Evolutionary conservation across 2,797 vertebrate genomes (phyloP), one percentile per base, ranked within the genome.

Genomic region (Hydrocynus forskahlii): DNA sequence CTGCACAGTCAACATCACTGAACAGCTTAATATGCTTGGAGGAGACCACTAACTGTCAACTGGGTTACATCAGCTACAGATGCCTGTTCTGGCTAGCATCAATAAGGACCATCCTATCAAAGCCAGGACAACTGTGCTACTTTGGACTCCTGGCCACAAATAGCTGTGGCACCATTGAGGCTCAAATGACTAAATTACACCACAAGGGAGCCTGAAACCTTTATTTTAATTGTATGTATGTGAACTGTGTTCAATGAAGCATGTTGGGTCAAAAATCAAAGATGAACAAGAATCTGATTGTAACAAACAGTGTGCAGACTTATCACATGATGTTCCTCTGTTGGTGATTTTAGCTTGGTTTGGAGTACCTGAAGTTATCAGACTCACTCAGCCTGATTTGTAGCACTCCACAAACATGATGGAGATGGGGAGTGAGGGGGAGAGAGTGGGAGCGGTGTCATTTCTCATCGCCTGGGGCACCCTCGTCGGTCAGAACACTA

Each of bases 381-480:
- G 45, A 80, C 75, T 83, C 60, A 55, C 75, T 72, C 70, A 67
- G 66, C 40, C 77, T 81, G 83, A 81, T 80, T 74, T 66, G 79
- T 50, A 55, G 63, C 75, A 80, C 59, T 75, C 81, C 79, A 68
- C 57, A 50, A 78, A 59, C 68, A 38, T 71, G 77, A 79, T 78
- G 78, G 69, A 79, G 76, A 76, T 52, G 72, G 43, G 62, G 72
- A 29, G 63, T 48, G 21, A 62, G 67, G 59, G 52, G 71, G 50
- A 52, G 80, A 76, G 45, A 71, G 40, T 25, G 60, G 57, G 76
- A 72, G 52, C 76, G 64, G 17, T 85, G 80, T 84, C 80, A 77
- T 86, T 86, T 84, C 77, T 68, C 73, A 78, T 87, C 7, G 62
- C 78, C 72, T 14, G 25, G 70, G 81, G 79, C 76, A 77, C 63